These are phyloP conservation scores for Synchiropus splendidus DNA, from an alignment of 2,113 vertebrate genomes.

Conservation along the genomic window DNA sequence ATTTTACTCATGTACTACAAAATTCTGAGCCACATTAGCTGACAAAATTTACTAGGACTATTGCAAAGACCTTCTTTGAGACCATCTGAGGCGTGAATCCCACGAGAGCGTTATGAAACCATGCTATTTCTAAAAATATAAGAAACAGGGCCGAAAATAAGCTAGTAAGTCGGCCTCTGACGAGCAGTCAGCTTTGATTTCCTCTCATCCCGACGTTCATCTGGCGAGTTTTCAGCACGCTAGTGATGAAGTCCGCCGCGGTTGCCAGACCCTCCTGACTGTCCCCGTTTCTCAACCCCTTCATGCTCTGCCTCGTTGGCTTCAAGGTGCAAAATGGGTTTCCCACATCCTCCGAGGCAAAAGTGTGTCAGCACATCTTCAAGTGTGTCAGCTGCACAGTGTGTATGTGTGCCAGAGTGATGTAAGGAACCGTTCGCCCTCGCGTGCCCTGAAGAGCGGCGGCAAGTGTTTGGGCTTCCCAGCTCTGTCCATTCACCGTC, in stretches of 20 bases:
- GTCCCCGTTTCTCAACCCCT: background rate
- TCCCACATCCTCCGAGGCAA: constrained; percentile 48
- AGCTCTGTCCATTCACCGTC: constrained; percentile 32
- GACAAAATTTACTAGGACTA: too few relatives aligned
- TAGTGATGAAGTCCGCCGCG: too few relatives aligned
- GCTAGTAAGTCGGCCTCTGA: too few relatives aligned
- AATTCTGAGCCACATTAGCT: too few relatives aligned
- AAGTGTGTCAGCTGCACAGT: constrained; percentile 30
- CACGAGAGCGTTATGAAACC: too few relatives aligned
- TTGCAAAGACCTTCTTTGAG: too few relatives aligned
- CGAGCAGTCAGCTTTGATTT: constrained; percentile 31
- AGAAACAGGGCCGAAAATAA: too few relatives aligned
- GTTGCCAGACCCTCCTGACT: background rate
- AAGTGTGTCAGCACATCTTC: constrained; percentile 48
- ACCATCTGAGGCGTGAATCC: too few relatives aligned
- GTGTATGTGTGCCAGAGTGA: constrained; percentile 35
- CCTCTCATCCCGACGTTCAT: constrained; percentile 17
- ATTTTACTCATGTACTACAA: too few relatives aligned
- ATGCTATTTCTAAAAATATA: background rate
- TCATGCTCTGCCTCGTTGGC: constrained; percentile 1
- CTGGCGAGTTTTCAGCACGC: constrained; percentile 7
- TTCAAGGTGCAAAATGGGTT: constrained; percentile 30
- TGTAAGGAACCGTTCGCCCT: constrained; percentile 40
- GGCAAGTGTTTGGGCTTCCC: constrained; percentile 35
- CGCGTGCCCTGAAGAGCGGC: constrained; percentile 34